phyloP scores from a whole-genome alignment of 2,113 vertebrate genomes.

The Zapus hudsonius region DNA sequence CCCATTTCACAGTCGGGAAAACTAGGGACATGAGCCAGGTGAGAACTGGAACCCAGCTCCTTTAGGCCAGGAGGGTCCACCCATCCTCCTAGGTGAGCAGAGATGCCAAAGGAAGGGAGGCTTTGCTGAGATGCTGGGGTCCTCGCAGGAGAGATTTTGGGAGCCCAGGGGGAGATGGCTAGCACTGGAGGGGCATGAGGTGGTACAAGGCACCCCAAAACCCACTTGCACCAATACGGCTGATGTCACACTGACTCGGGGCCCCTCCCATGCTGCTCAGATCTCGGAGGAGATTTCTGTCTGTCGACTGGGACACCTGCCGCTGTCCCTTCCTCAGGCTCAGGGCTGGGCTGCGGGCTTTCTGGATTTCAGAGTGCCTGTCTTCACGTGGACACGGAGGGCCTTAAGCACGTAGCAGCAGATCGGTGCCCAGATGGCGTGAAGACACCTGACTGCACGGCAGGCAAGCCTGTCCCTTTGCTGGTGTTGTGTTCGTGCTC shows the following conservation, averaged over 20 bases:
- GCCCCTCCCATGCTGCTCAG: background rate
- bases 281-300: background rate
- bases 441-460: background rate
- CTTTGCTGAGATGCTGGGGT: background rate
- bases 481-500: background rate
- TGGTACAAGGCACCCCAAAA: background rate
- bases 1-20: slow-evolving; percentile 12
- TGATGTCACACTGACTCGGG: background rate
- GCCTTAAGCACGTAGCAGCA: background rate
- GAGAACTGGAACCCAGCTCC: background rate
- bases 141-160: background rate
- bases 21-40: background rate
- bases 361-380: background rate
- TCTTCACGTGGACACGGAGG: background rate
- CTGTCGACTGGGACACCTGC: background rate
- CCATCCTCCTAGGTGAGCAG: background rate
- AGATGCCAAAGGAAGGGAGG: background rate
- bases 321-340: slow-evolving; percentile 31
- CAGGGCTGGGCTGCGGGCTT: background rate
- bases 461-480: background rate
- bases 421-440: background rate
- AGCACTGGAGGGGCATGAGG: too few relatives aligned
- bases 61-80: background rate
- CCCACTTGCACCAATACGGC: background rate
- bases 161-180: background rate